Percentiles rank a stretch among this genome's conserved stretches.
These are phyloP conservation scores for Montipora efflorescens DNA, from an alignment of 64 coral and sea anemone genomes.

Conservation along the genomic window DNA sequence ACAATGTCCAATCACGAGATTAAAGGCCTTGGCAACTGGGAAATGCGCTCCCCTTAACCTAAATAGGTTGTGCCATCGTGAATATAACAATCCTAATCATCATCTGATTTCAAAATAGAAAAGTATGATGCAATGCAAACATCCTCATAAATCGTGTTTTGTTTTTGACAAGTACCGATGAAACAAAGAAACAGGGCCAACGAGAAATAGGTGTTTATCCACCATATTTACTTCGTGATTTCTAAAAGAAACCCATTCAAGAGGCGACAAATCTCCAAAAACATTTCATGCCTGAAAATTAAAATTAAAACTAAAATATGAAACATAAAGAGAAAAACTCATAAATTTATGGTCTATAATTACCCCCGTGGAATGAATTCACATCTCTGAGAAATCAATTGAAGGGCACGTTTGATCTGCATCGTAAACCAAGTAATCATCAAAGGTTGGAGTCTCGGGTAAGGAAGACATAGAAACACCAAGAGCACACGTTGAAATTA, in stretches of 20 bases:
- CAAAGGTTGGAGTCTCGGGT: slow-evolving; percentile 90
- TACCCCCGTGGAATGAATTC: slow-evolving; percentile 40
- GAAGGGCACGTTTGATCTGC: slow-evolving; percentile 98
- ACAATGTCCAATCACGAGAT: background rate
- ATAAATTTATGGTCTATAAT: slow-evolving; percentile 14
- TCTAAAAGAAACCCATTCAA: background rate
- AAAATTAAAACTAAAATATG: background rate
- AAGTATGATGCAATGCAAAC: background rate
- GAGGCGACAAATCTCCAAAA: background rate
- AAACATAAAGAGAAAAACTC: background rate
- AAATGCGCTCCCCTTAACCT: background rate
- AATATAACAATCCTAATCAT: background rate
- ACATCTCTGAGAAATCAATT: slow-evolving; percentile 95
- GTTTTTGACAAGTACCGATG: background rate
- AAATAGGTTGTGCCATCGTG: background rate
- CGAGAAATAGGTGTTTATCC: background rate
- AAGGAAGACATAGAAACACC: slow-evolving; percentile 47
- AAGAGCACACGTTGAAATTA: slow-evolving; percentile 43
- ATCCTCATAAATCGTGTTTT: background rate
- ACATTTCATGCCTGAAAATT: background rate
- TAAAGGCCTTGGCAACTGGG: background rate
- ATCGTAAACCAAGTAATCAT: slow-evolving; percentile 92
- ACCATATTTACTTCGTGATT: background rate
- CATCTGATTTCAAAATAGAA: background rate
- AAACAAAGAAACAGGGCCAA: background rate